Evolutionary conservation across 2,888 invertebrate genomes (phyloP).

Genomic region (Cyclophora albipunctata): DNA sequence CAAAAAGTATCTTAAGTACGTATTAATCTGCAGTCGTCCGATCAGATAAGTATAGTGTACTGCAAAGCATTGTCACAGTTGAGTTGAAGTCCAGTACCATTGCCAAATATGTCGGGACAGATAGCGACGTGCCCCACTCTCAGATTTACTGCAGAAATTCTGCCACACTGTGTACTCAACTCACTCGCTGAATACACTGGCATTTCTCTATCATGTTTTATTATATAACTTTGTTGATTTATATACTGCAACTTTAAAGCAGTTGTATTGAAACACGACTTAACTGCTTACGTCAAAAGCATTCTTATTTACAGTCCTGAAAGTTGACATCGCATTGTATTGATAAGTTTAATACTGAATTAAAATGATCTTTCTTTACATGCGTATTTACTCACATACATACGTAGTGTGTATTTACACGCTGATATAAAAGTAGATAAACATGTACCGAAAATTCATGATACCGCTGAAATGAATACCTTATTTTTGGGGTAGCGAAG

Average conservation of each 20-base stretch:
- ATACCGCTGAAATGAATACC: too few relatives aligned
- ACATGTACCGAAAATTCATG: too few relatives aligned
- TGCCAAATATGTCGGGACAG: conserved; percentile 70
- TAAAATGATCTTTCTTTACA: too few relatives aligned
- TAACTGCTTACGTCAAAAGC: too few relatives aligned
- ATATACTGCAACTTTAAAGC: conserved; percentile 19
- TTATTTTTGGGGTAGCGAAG: neutral
- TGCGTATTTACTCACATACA: too few relatives aligned
- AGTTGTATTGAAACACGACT: too few relatives aligned
- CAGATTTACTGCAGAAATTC: conserved; percentile 54
- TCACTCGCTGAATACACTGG: conserved; percentile 6
- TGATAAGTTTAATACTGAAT: too few relatives aligned
- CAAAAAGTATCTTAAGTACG: conserved; percentile 30
- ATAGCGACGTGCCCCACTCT: conserved; percentile 35
- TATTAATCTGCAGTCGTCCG: conserved; percentile 41
- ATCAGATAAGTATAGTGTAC: conserved; percentile 37
- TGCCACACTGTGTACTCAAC: conserved; percentile 33
- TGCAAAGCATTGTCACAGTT: conserved; percentile 57
- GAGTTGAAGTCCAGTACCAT: conserved; percentile 47
- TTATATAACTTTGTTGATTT: conserved; percentile 32
- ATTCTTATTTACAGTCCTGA: too few relatives aligned
- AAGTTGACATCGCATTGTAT: too few relatives aligned
- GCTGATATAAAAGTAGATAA: too few relatives aligned
- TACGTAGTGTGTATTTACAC: too few relatives aligned
- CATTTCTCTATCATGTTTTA: conserved; percentile 6